Conservation (phyloP, 2,888 invertebrate species). For the Lydus trimaculatus region DNA sequence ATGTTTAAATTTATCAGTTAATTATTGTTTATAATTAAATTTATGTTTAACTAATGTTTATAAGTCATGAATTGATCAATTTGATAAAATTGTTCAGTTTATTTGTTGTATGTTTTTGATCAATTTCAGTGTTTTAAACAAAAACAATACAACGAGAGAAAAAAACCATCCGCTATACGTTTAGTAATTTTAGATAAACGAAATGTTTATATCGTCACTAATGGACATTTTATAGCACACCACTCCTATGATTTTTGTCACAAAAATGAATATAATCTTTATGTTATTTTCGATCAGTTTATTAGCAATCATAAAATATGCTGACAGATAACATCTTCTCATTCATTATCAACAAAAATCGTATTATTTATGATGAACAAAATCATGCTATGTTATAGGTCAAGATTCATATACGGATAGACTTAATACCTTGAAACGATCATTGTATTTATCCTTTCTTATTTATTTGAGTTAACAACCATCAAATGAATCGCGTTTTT, state of each 20-base stretch:
- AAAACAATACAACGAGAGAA: background rate
- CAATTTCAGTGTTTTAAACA: slow-evolving; percentile 19
- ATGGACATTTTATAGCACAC: slow-evolving; percentile 31
- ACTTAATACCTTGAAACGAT: slow-evolving; percentile 10
- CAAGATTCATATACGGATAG: background rate
- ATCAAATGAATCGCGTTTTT: slow-evolving; percentile 12
- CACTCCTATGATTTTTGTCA: slow-evolving; percentile 31
- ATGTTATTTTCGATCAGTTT: slow-evolving; percentile 32
- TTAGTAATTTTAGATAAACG: slow-evolving; percentile 32
- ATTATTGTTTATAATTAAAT: slow-evolving; percentile 5
- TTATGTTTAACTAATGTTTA: background rate
- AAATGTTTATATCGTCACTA: slow-evolving; percentile 31
- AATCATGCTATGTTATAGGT: background rate
- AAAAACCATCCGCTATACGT: slow-evolving; percentile 16
- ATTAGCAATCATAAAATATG: slow-evolving; percentile 29
- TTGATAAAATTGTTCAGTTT: slow-evolving; percentile 9
- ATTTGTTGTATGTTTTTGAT: slow-evolving; percentile 28
- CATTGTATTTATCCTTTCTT: no score
- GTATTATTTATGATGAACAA: background rate
- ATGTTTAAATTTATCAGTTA: background rate
- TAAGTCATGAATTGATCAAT: background rate
- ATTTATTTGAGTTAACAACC: no score
- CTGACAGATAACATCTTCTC: slow-evolving; percentile 27
- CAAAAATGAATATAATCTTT: slow-evolving; percentile 32
- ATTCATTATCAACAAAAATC: slow-evolving; percentile 30